Base-by-base conservation (phyloP, 1,140 invertebrate species). In the Drosophila arizonae region DNA sequence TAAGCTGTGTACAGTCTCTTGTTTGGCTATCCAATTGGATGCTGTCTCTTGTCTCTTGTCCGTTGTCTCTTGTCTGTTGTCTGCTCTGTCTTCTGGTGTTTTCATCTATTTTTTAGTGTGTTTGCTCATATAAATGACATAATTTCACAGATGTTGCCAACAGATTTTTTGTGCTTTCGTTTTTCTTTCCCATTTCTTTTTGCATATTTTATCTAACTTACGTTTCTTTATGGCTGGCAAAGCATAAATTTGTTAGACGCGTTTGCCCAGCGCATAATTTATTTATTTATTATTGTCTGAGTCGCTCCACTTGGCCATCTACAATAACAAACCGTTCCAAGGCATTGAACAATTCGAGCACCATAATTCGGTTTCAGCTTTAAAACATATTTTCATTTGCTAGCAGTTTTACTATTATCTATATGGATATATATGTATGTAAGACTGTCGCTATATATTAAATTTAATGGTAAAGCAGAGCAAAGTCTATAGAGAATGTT, bases 41-140 rank as follows among this genome's bases (percentile, higher is more conserved):
- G 41, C 41, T 66, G 33, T 36, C 33, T 36, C 6, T 24, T 24
- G 21, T 24, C 21, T 2, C 21, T 8, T 39, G 36, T 39, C 36
- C 6, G 36, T 2, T 39, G 36, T 39, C 36, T 13, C 10, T 39
- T 39, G 36, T 39, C 36, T 13, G 36, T 39, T 39, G 36, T 11
- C 36, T 39, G 36, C 36, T 55, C 21, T 48, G 68, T 65, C 13
- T 51, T 51, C 55, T 77, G 46, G 52, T 89, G 70, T 80, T 82
- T 76, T 81, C 78, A 81, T 86, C 72, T 88, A 79, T 88, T 79
- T 88, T 88, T 88, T 89, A 77, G 73, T 85, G 63, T 84, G 79
- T 89, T 88, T 89, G 80, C 85, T 74, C 77, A 88, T 89, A 88
- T 88, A 88, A 88, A 88, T 88, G 85, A 88, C 84, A 88, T 85